Base-by-base conservation (phyloP, 2,888 invertebrate species). In the Ectemnius continuus region DNA sequence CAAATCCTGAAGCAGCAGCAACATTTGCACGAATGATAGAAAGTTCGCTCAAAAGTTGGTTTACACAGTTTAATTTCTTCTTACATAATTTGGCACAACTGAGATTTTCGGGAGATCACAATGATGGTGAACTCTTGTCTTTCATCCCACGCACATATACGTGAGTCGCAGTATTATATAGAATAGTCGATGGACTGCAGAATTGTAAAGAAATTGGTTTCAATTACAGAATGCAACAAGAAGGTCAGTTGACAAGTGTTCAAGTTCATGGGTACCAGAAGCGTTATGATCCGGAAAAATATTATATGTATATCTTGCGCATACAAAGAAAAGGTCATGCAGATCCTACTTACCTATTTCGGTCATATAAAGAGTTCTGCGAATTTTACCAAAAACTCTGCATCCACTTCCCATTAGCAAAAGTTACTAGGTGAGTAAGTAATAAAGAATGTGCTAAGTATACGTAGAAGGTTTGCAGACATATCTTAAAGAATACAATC, bases 51-150 rank as follows among this genome's bases (percentile, higher is more conserved):
- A 97, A 97, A 92, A 96, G 95, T 46, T 95, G 96, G 94, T 99
- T 98, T 88, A 98, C 99, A 0, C 98, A 98, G 76, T 96, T 99
- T 86, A 99, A 99, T 92, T 99, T 99, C 92, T 99, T 99, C 92
- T 93, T 99, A 63, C 99, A 99, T 92, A 98, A 98, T 91, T 91
- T 99, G 88, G 98, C 98, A 1, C 99, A 99, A 90, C 92, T 98
- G 86, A 93, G 98, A 81, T 98, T 98, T 85, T 95, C 96, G 68
- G 96, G 96, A n/a, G 97, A 97, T 80, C 97, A 97, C 86, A 94
- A 93, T 78, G 95, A 93, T 81, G 96, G 94, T 46, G 96, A 96
- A 81, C 91, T 98, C 14, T 92, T 99, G 4, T 97, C 98, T 0
- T 99, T 99, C 92, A 97, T 98, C 88, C 98, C 98, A 0, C 95